Percentiles rank a stretch among this genome's conserved stretches.
Conservation (phyloP, 2,113 vertebrate genomes). For the Atherinomorus stipes region DNA sequence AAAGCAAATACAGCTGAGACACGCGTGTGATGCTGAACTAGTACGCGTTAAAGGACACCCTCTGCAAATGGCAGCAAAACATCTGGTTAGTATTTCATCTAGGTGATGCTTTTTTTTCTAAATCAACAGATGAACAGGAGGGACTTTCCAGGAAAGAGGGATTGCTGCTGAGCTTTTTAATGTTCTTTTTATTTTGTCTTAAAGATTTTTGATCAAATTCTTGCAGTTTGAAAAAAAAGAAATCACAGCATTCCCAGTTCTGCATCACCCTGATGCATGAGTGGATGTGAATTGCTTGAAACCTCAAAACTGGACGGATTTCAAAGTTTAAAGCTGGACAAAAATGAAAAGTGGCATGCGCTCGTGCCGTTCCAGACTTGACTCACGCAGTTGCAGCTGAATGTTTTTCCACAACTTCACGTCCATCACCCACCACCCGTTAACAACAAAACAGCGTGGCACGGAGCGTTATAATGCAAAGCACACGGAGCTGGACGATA, state of each 20-base stretch:
- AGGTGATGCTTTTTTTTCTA: constrained; percentile 65
- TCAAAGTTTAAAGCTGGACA: constrained; percentile 21
- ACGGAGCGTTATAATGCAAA: constrained; percentile 44
- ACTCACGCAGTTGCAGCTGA: constrained; percentile 17
- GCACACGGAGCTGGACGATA: constrained; percentile 22
- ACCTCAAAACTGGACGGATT: constrained; percentile 37
- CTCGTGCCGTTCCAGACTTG: constrained; percentile 37
- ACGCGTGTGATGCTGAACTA: constrained; percentile 41
- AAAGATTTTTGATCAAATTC: constrained; percentile 32
- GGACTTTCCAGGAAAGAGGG: constrained; percentile 65
- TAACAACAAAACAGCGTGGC: constrained; percentile 30
- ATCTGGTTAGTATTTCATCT: constrained; percentile 76
- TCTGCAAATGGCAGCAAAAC: constrained; percentile 61
- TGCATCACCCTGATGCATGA: constrained; percentile 10
- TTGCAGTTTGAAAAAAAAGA: constrained; percentile 38
- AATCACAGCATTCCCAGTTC: constrained; percentile 5
- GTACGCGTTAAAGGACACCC: constrained; percentile 58
- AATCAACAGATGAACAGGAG: constrained; percentile 42
- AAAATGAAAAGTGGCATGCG: constrained; percentile 52
- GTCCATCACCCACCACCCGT: constrained; percentile 55
- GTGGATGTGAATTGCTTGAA: constrained; percentile 3
- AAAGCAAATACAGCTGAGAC: constrained; percentile 55
- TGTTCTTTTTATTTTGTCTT: constrained; percentile 25
- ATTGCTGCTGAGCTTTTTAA: constrained; percentile 45
- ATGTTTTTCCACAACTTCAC: constrained; percentile 49